Evolutionary conservation across 2,113 vertebrate genomes (phyloP), one percentile per base, ranked within the genome.

Genomic region (Thomomys bottae): DNA sequence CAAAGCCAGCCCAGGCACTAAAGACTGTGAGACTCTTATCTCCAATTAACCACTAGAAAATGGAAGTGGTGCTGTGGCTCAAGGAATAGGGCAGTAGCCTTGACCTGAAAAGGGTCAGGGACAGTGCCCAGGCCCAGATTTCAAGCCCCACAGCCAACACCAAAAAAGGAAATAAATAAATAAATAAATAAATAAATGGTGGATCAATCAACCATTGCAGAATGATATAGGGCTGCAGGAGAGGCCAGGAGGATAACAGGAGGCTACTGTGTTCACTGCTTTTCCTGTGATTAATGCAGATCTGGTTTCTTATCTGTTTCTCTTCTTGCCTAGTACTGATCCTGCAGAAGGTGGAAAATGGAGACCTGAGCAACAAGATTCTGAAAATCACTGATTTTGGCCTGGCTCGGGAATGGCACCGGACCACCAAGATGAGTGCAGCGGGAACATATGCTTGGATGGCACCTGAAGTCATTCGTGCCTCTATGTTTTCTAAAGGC

Each of bases 341-440:
- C 97, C 98, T 99, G 34, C 99, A 99, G 97, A 98, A 98, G 91
- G 98, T 99, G 72, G 99, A 99, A 97, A 99, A 99, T 93, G 98
- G 98, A 91, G 98, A 99, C 97, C 97, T 99, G 95, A 98, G 98
- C 98, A 99, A 99, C 98, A 99, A 99, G 98, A 98, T 98, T 28
- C 94, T 99, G 98, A 99, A 99, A 98, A 99, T 99, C 98, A 99
- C 99, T n/a, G 99, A 99, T 97, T 99, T 99, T 57, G 99, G 99
- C 89, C 97, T 99, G 98, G 99, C 99, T 76, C 98, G 99, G 59
- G 99, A 99, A 94, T 99, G 99, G 99, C 99, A 99, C 97, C 98
- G 98, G 90, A 99, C 99, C 92, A 99, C 99, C 94, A 99, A 99
- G 98, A 99, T 99, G 99, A 99, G 99, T 4, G 99, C 99, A 0